Evolutionary conservation across 2,797 vertebrate species (phyloP).

Genomic region (Coracias cyanogaster): DNA sequence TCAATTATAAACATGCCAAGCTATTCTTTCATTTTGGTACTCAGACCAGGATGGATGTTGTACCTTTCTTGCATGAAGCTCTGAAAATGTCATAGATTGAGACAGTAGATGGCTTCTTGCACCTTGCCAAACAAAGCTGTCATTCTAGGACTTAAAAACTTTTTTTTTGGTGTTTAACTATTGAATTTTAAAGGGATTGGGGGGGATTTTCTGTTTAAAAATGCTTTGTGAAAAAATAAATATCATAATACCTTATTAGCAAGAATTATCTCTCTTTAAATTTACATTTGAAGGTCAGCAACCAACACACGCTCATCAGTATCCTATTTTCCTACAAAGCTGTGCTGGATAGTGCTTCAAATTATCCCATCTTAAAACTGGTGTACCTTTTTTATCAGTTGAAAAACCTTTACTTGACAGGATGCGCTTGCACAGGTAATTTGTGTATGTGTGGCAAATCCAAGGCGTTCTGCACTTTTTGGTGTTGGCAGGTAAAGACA

Average conservation of each 20-base stretch:
- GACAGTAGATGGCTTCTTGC: neutral
- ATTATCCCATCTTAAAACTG: neutral
- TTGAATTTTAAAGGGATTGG: neutral
- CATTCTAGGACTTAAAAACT: neutral
- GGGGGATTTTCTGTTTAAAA: neutral
- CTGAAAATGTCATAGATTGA: neutral
- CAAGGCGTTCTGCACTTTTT: neutral
- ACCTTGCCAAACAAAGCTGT: neutral
- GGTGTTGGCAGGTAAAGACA: neutral
- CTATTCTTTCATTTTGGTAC: neutral
- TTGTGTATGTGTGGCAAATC: accelerated
- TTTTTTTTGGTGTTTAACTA: accelerated
- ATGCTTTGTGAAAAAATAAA: neutral
- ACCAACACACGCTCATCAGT: neutral
- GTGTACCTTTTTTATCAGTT: neutral
- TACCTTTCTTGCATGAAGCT: neutral
- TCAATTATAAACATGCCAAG: neutral
- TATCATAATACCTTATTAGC: neutral
- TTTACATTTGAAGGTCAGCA: neutral
- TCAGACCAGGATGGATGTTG: neutral
- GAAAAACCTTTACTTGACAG: neutral
- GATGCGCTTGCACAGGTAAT: neutral
- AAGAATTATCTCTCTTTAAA: neutral
- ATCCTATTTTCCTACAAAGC: neutral
- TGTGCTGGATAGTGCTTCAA: neutral